Base-by-base conservation (phyloP, 2,113 vertebrate genomes). In the Herpailurus yagouaroundi region DNA sequence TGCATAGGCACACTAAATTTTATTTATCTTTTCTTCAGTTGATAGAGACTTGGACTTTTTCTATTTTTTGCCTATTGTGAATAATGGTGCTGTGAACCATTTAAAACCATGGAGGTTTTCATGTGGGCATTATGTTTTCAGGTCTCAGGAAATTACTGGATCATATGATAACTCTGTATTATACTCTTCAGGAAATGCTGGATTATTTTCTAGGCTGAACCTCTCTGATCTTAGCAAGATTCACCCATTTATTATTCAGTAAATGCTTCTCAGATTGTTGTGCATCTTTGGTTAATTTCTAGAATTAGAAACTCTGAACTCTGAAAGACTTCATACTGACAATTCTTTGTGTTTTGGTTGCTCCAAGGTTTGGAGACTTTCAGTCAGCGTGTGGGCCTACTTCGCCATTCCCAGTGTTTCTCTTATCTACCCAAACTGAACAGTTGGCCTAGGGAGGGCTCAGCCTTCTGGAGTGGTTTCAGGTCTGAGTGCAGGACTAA, bases 141-240 rank as follows among this genome's bases (percentile, higher is more conserved):
- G 0, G 63, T 81, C 25, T 94, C 36, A 14, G 27, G 13, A 41
- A 15, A 64, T n/a, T 79, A 52, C 33, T 36, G 41, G 41, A 36
- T 94, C 73, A n/a, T 63, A 52, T 33, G 16, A 45, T 80, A 87
- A 81, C 41, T 86, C 7, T 73, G 12, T 38, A 7, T 81, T 81
- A 80, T n/a, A 80, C 55, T 95, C 73, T 85, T 81, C 21, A 71
- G 50, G 25, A 71, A 71, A 63, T 69, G 18, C 38, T 50, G n/a
- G 50, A 31, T 50, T 18, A 11, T 69, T 84, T 79, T 52, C 52
- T 27, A 50, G 71, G 89, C 15, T 33, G 33, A 18, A 71, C n/a
- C 41, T 90, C 60, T 41, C 18, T n/a, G 38, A 83, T 77, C 15
- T 77, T 63, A 85, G 63, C 27, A n/a, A 50, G 23, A 84, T 21